These are phyloP conservation scores for Pteropus alecto DNA, from an alignment of 2,113 vertebrate species.

Conservation along the genomic window DNA sequence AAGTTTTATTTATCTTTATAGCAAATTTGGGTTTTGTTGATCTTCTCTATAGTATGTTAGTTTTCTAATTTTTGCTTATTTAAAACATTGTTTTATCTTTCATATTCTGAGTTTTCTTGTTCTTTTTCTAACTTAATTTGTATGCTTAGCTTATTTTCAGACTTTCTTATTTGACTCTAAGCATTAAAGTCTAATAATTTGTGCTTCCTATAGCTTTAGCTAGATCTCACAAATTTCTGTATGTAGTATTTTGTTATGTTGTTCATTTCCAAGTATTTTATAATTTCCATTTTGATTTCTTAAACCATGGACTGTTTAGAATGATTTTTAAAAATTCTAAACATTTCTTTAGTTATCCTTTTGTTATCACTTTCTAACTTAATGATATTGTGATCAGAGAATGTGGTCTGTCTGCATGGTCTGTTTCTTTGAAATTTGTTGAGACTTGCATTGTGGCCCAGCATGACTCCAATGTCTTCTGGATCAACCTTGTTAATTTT, in stretches of 20 bases:
- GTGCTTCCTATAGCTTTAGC: background rate
- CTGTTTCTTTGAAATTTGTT: conserved; percentile 31
- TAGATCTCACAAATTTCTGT: conserved; percentile 4
- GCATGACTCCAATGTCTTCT: background rate
- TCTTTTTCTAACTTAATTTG: background rate
- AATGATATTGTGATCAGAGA: background rate
- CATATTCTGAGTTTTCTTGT: background rate
- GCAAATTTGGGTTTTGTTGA: conserved; percentile 29
- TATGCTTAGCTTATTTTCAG: conserved; percentile 37
- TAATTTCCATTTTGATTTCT: conserved; percentile 9
- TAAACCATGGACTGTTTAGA: background rate
- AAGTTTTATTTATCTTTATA: conserved; percentile 26
- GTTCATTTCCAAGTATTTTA: conserved; percentile 3
- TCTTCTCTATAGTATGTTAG: background rate
- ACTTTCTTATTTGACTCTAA: conserved; percentile 17
- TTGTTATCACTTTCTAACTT: conserved; percentile 28
- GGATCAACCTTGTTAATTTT: conserved; percentile 33
- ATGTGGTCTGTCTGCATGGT: background rate
- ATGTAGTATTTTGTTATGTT: background rate
- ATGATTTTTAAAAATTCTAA: background rate
- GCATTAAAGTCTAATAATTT: background rate
- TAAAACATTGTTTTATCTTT: background rate
- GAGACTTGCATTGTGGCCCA: background rate
- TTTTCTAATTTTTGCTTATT: conserved; percentile 30
- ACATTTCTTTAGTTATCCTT: background rate